Evolutionary conservation across 2,888 invertebrate genomes (phyloP).

Genomic region (Drosophila kambysellisi): DNA sequence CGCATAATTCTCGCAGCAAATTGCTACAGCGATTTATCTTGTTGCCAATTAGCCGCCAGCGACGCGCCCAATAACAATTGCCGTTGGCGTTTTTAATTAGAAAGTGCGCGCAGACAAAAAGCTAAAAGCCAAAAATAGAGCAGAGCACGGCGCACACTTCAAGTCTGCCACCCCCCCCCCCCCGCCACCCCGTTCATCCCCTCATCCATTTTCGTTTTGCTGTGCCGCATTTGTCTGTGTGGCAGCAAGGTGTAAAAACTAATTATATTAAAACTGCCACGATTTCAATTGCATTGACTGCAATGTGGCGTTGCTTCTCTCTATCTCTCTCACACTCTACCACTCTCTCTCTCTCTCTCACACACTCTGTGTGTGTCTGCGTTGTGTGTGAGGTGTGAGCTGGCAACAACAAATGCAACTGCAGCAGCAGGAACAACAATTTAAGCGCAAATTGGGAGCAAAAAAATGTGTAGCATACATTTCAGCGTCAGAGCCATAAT

Average conservation of each 20-base stretch:
- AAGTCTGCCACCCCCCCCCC: neutral
- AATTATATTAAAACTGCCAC: constrained; percentile 80
- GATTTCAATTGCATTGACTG: constrained; percentile 76
- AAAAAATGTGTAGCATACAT: constrained; percentile 60
- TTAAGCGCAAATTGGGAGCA: constrained; percentile 26
- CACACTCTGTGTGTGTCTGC: constrained; percentile 8
- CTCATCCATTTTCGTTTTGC: neutral
- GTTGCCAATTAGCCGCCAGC: constrained; percentile 67
- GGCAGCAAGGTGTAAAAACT: constrained; percentile 75
- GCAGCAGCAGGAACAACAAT: constrained; percentile 15
- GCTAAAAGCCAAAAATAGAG: constrained; percentile 21
- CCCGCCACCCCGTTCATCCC: neutral
- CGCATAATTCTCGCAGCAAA: constrained; percentile 71
- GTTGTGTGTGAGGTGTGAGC: constrained; percentile 36
- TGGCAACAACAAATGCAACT: constrained; percentile 16
- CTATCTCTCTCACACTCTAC: neutral
- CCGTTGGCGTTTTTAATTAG: constrained; percentile 75
- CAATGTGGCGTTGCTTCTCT: constrained; percentile 3
- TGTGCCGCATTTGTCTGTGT: constrained; percentile 18
- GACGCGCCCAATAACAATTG: constrained; percentile 60
- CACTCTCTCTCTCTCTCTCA: neutral
- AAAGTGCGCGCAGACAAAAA: constrained; percentile 61
- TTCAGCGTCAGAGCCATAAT: constrained; percentile 62
- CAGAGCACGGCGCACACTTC: constrained; percentile 3
- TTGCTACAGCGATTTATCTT: constrained; percentile 75